phyloP scores from a whole-genome alignment of 2,113 vertebrate species.

The Melanerpes formicivorus region DNA sequence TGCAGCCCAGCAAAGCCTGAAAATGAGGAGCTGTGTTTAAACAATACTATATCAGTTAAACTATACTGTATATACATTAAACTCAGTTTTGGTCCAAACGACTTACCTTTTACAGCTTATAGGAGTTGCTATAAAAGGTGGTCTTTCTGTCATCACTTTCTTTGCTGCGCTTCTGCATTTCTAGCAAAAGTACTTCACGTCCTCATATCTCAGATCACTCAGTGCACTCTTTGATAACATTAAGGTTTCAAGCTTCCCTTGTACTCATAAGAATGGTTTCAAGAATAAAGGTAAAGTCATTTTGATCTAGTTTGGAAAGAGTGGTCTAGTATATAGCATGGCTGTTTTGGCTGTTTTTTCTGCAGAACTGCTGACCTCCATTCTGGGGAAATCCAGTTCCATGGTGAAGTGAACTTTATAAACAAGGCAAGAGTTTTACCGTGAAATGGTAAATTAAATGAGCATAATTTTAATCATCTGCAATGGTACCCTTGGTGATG shows the following conservation, averaged over 20 bases:
- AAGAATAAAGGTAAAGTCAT: neutral
- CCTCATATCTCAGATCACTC: neutral
- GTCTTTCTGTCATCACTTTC: neutral
- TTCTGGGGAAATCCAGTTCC: neutral
- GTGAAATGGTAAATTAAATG: neutral
- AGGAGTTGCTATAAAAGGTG: neutral
- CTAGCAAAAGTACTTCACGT: neutral
- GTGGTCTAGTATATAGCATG: neutral
- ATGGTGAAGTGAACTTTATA: neutral
- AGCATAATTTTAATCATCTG: neutral
- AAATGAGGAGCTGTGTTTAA: constrained; percentile 6
- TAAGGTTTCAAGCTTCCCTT: neutral
- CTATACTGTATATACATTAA: neutral
- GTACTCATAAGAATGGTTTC: neutral
- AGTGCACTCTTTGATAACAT: neutral
- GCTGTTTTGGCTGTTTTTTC: neutral
- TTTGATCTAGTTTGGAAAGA: neutral
- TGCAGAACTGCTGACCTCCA: neutral
- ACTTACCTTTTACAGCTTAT: neutral
- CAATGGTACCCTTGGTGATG: neutral
- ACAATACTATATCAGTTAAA: constrained; percentile 2
- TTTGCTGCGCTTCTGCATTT: neutral
- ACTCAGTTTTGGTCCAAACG: neutral
- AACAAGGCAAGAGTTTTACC: neutral
- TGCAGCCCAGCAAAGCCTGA: neutral